Evolutionary conservation across 1,140 invertebrate species (phyloP).

Genomic region (Pentalonia nigronervosa): DNA sequence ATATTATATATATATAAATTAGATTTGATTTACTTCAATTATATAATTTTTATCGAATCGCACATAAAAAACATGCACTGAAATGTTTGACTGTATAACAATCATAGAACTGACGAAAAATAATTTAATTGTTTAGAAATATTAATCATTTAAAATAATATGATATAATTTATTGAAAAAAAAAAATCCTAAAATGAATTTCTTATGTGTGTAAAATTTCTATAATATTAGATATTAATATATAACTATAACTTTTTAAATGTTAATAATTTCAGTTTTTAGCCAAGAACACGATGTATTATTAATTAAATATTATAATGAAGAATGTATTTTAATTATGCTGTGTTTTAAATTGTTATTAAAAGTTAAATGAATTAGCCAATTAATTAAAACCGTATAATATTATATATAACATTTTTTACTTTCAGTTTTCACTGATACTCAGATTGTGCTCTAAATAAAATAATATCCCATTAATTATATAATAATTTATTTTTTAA

Average conservation of each 20-base stretch:
- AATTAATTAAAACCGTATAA: not conserved
- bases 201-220: not conserved
- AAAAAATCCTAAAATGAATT: not conserved
- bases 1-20: not conserved
- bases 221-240: not conserved
- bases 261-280: not conserved
- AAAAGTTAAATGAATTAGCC: slow-evolving; percentile 5
- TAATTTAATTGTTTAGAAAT: not conserved
- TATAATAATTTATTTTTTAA: not conserved
- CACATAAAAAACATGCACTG: not conserved
- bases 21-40: not conserved
- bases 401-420: not conserved
- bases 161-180: not conserved
- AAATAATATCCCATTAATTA: not conserved
- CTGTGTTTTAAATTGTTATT: not conserved
- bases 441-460: not conserved
- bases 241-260: not conserved
- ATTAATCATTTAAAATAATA: not conserved
- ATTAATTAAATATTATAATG: slow-evolving; percentile 20
- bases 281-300: not conserved
- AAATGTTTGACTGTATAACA: not conserved
- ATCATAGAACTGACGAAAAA: not conserved
- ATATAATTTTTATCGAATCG: not conserved
- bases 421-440: slow-evolving; percentile 1
- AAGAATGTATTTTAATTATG: not conserved